phyloP scores from a whole-genome alignment of 2,113 vertebrate species.

The Oostethus manadensis region DNA sequence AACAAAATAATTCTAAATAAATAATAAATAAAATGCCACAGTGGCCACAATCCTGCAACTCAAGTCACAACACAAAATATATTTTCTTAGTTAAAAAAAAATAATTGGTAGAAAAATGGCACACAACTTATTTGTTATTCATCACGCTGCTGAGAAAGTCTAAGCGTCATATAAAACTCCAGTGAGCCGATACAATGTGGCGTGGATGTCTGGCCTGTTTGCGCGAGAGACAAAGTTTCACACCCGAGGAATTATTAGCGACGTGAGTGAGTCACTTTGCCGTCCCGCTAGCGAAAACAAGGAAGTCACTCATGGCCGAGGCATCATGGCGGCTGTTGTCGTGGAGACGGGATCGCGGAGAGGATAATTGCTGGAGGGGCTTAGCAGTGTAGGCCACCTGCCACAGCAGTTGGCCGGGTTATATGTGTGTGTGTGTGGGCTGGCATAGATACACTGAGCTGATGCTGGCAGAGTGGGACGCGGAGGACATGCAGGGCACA shows the following conservation, averaged over 20 bases:
- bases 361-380: constrained; percentile 75
- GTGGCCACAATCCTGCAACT: too few species aligned
- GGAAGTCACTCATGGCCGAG: constrained; percentile 43
- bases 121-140: too few species aligned
- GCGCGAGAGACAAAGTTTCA: neutral
- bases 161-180: too few species aligned
- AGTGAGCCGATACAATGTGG: too few species aligned
- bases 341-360: constrained; percentile 64
- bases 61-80: too few species aligned
- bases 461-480: constrained; percentile 40
- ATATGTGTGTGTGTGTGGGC: constrained; percentile 40
- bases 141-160: too few species aligned
- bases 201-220: too few species aligned
- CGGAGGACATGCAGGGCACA: constrained; percentile 46
- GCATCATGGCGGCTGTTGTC: constrained; percentile 62
- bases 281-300: constrained; percentile 30
- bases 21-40: too few species aligned
- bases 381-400: constrained; percentile 74
- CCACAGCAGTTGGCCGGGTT: constrained; percentile 67
- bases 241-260: constrained; percentile 10
- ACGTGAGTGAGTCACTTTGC: too few species aligned
- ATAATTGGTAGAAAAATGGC: too few species aligned
- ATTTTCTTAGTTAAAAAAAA: too few species aligned
- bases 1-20: too few species aligned
- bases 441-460: constrained; percentile 27